Evolutionary conservation across 2,797 vertebrate genomes (phyloP).

Genomic region (Pyrocephalus nanus): DNA sequence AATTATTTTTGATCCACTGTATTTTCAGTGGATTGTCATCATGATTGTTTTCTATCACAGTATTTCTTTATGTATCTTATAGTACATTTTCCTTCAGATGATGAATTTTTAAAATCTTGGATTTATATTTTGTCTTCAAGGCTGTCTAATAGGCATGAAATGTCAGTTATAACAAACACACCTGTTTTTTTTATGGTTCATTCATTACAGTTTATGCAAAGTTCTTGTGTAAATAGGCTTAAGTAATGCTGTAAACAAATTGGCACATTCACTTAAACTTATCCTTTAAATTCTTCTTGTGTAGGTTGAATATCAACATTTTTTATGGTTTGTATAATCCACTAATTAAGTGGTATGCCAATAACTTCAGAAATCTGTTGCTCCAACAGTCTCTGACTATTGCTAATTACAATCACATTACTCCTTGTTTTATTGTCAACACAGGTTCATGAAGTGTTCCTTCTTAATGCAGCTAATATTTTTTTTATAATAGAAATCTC

Average conservation of each 20-base stretch:
- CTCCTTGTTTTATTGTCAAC: constrained; percentile 48
- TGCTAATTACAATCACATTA: constrained; percentile 67
- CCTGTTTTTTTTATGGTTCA: neutral
- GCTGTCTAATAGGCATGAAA: neutral
- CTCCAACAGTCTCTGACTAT: constrained; percentile 33
- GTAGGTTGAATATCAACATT: constrained; percentile 46
- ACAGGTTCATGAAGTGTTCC: neutral
- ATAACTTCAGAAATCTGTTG: constrained; percentile 58
- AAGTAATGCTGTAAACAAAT: neutral
- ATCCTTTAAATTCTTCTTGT: neutral
- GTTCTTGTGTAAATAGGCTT: neutral
- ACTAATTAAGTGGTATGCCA: constrained; percentile 68
- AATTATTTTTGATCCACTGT: neutral
- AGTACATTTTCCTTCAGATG: neutral
- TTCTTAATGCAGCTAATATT: neutral
- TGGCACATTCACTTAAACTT: neutral
- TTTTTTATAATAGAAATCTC: neutral
- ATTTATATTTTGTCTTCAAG: neutral
- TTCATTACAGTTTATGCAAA: neutral
- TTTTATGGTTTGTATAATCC: constrained; percentile 41
- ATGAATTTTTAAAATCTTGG: neutral
- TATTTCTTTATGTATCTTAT: neutral
- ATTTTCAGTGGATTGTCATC: neutral
- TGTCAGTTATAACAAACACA: neutral
- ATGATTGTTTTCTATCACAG: neutral